Evolutionary conservation across 2,797 vertebrate species (phyloP).

Genomic region (Clarias fuscus): DNA sequence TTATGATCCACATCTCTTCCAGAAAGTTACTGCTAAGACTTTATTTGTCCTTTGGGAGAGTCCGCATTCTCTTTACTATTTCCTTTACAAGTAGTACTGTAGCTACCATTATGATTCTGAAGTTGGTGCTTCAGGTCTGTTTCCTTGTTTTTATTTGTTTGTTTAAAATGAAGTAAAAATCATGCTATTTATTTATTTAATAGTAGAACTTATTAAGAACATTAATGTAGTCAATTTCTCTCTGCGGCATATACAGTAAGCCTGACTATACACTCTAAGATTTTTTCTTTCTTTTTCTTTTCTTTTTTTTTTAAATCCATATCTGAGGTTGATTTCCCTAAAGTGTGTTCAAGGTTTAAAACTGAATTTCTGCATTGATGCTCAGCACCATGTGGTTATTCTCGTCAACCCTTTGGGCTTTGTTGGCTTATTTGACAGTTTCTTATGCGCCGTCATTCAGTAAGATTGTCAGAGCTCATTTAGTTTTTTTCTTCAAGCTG

Average conservation of each 20-base stretch:
- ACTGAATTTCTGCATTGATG: neutral
- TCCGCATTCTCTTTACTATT: neutral
- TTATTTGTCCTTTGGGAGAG: neutral
- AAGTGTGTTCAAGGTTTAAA: constrained; percentile 2
- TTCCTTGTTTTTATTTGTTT: neutral
- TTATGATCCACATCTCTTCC: neutral
- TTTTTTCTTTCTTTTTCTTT: neutral
- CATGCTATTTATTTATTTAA: too few relatives aligned
- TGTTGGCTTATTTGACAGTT: constrained; percentile 1
- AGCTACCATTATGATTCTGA: neutral
- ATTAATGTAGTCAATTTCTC: too few relatives aligned
- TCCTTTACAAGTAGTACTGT: neutral
- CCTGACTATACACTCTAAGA: neutral
- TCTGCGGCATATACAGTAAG: too few relatives aligned
- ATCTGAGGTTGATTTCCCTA: neutral
- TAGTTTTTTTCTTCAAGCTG: constrained; percentile 37
- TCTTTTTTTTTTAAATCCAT: neutral
- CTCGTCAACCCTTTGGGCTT: neutral
- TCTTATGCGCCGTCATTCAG: constrained; percentile 21
- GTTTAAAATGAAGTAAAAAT: neutral
- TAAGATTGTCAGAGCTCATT: constrained; percentile 56
- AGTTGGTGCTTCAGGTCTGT: neutral
- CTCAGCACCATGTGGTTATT: neutral
- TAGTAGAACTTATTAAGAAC: too few relatives aligned
- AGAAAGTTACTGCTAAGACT: too few relatives aligned